Conservation (phyloP, 1,140 invertebrate species). For the Hyposmocoma kahamanoa region DNA sequence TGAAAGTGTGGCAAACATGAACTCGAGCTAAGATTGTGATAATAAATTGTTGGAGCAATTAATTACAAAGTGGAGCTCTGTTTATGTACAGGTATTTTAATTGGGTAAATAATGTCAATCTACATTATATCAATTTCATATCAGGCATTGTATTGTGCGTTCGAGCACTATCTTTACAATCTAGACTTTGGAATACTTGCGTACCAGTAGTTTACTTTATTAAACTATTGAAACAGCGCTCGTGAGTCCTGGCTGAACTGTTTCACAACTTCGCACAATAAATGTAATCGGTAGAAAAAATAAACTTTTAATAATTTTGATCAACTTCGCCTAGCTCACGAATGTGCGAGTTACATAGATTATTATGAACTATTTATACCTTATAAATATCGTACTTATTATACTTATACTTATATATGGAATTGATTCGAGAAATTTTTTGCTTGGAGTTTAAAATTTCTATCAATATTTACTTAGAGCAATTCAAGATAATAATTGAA, state of each 20-base stretch:
- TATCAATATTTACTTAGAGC: not conserved
- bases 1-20: no score
- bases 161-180: constrained; percentile 40
- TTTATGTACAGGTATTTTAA: constrained; percentile 39
- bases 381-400: not conserved
- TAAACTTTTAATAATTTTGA: no score
- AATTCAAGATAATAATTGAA: constrained; percentile 11
- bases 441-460: not conserved
- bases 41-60: constrained; percentile 6
- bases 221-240: no score
- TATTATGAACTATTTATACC: not conserved
- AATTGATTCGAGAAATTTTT: not conserved
- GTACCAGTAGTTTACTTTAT: no score
- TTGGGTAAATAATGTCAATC: constrained; percentile 65
- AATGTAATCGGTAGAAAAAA: no score
- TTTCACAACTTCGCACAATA: no score
- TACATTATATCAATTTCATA: constrained; percentile 68
- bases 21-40: constrained; percentile 10
- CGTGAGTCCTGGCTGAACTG: no score
- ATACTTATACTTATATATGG: not conserved
- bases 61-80: constrained; percentile 25
- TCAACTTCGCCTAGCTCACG: no score
- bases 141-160: constrained; percentile 45
- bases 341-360: no score
- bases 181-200: constrained; percentile 10